phyloP scores from a whole-genome alignment of 53 echinoderm and acorn worm species.

The Astropecten irregularis region DNA sequence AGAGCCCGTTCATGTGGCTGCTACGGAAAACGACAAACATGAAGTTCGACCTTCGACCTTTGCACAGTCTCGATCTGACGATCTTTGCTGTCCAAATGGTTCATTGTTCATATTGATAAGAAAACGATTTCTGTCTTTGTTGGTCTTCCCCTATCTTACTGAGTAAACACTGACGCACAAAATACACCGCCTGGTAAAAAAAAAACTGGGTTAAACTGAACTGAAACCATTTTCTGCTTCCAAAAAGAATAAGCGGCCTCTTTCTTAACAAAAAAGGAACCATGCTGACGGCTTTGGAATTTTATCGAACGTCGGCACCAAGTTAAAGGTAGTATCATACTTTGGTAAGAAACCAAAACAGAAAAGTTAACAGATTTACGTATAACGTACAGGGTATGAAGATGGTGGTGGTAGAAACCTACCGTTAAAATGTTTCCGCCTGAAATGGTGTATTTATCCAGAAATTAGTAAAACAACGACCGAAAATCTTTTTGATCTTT shows the following conservation, averaged over 20 bases:
- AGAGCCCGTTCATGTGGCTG: neutral
- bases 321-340: too few species aligned
- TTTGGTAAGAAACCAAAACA: too few species aligned
- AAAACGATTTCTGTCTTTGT: conserved; percentile 7
- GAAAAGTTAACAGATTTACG: too few species aligned
- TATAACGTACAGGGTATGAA: too few species aligned
- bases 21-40: neutral
- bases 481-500: too few species aligned
- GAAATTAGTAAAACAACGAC: too few species aligned
- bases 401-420: too few species aligned
- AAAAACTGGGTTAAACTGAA: conserved; percentile 46
- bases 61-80: conserved; percentile 2
- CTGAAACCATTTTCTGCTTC: conserved; percentile 32
- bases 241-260: neutral
- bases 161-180: conserved; percentile 43
- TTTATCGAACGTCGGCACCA: too few species aligned
- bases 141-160: conserved; percentile 25
- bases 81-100: neutral
- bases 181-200: neutral
- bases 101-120: conserved; percentile 13
- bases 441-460: too few species aligned
- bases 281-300: too few species aligned
- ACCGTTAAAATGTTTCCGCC: too few species aligned
- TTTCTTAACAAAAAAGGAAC: too few species aligned
- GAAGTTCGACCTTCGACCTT: conserved; percentile 5